Conservation (phyloP, 2,797 vertebrate species). For the Amphiprion clarkii region DNA sequence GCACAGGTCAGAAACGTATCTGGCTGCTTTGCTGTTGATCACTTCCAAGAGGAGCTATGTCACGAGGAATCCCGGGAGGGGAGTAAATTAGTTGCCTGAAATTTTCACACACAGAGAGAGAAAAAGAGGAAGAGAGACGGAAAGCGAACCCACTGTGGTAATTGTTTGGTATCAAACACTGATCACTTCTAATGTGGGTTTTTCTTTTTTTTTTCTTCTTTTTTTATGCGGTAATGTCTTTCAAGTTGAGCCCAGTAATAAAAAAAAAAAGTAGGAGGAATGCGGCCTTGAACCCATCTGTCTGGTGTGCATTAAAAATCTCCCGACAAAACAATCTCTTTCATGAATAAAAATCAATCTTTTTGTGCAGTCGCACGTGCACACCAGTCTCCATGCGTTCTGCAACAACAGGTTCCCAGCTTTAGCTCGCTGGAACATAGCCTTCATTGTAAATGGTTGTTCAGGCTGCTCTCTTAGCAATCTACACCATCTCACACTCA, state of each 20-base stretch:
- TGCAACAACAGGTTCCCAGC: conserved; percentile 62
- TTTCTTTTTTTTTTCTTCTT: conserved; percentile 18
- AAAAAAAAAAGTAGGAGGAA: conserved; percentile 60
- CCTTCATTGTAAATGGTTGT: conserved; percentile 53
- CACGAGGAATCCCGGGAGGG: conserved; percentile 57
- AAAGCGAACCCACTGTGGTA: conserved; percentile 35
- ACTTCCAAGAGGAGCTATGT: conserved; percentile 69
- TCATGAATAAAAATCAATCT: conserved; percentile 71
- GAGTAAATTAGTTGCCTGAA: conserved; percentile 67
- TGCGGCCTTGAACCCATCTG: conserved; percentile 72
- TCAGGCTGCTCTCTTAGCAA: conserved; percentile 40
- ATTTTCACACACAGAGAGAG: conserved; percentile 46
- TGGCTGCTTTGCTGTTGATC: conserved; percentile 68
- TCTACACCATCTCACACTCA: conserved; percentile 52
- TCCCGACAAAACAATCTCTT: conserved; percentile 70
- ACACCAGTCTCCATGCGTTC: conserved; percentile 51
- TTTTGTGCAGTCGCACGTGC: conserved; percentile 62
- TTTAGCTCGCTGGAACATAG: conserved; percentile 54
- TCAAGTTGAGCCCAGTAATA: conserved; percentile 64
- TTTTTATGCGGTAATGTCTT: conserved; percentile 60
- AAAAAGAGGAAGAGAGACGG: conserved; percentile 14
- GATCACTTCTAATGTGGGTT: conserved; percentile 62
- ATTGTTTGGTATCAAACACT: conserved; percentile 66
- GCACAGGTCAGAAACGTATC: conserved; percentile 67
- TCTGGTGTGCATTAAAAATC: conserved; percentile 76